Percentiles rank a stretch among this genome's conserved stretches.
phyloP scores from a whole-genome alignment of 2,797 vertebrate genomes.

The Thalassophryne amazonica region DNA sequence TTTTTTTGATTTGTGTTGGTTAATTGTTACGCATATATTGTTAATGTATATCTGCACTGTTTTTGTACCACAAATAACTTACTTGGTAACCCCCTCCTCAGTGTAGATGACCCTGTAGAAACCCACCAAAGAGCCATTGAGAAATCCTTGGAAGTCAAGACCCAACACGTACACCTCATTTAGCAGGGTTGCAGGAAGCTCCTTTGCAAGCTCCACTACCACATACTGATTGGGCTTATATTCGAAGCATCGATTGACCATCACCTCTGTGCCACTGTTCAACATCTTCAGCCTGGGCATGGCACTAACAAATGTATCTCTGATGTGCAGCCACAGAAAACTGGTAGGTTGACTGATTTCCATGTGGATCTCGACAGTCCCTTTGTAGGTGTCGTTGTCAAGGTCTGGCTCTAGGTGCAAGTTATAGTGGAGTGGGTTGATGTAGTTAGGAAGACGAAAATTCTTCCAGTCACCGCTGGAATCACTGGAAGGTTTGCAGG shows the following conservation, averaged over 20 bases:
- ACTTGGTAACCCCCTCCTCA: conserved; percentile 80
- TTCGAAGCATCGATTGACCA: conserved; percentile 82
- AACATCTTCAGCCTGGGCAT: conserved; percentile 49
- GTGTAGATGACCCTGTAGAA: conserved; percentile 91
- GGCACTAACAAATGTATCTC: conserved; percentile 82
- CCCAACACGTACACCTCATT: conserved; percentile 77
- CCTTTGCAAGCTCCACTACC: conserved; percentile 79
- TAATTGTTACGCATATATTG: too few species aligned
- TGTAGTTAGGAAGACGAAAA: conserved; percentile 85
- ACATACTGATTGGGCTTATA: conserved; percentile 85
- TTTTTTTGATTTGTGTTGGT: too few species aligned
- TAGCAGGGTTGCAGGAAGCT: conserved; percentile 45
- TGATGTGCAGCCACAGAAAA: conserved; percentile 90
- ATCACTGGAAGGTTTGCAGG: conserved; percentile 78
- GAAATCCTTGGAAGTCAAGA: conserved; percentile 87
- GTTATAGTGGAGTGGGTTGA: conserved; percentile 86
- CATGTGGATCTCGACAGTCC: conserved; percentile 80
- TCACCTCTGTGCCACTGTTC: conserved; percentile 36
- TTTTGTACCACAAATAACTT: too few species aligned
- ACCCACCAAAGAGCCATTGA: conserved; percentile 91
- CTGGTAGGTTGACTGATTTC: conserved; percentile 63
- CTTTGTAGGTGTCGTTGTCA: conserved; percentile 80
- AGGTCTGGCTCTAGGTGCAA: conserved; percentile 85
- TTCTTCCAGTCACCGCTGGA: conserved; percentile 80
- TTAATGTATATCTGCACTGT: too few species aligned